Percentiles rank a stretch among this genome's conserved stretches.
phyloP scores from a whole-genome alignment of 2,113 vertebrate genomes.

The Polypterus bichir region DNA sequence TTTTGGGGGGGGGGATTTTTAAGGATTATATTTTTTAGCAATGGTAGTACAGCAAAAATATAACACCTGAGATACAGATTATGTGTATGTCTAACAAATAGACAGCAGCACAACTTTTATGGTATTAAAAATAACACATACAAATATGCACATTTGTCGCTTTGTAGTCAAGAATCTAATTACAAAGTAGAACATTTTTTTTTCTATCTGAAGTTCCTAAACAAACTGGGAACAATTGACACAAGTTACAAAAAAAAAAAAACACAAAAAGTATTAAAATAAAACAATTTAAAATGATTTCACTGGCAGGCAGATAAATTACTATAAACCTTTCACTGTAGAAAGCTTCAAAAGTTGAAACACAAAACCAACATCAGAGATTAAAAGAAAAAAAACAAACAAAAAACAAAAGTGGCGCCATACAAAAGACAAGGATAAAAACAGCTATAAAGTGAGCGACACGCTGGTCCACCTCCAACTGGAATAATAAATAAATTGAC shows the following conservation, averaged over 20 bases:
- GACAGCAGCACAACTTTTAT: neutral
- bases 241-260: no score
- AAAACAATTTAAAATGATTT: conserved; percentile 5
- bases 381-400: neutral
- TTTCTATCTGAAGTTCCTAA: no score
- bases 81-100: conserved; percentile 1
- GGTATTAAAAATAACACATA: neutral
- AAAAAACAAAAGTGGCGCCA: no score
- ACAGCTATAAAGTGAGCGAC: no score
- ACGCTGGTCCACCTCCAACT: no score
- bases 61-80: neutral
- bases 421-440: no score
- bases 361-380: conserved; percentile 24
- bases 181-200: no score
- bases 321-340: conserved; percentile 32
- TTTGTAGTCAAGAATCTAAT: no score
- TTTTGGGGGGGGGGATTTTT: conserved; percentile 42
- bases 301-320: conserved; percentile 9
- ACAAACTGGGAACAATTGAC: no score
- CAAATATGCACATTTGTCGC: no score
- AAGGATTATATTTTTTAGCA: neutral
- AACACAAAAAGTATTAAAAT: no score
- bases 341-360: conserved; percentile 23
- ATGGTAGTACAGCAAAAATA: neutral
- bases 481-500: no score